Evolutionary conservation across 2,113 vertebrate genomes (phyloP), one percentile per base, ranked within the genome.

Genomic region (Chiloscyllium plagiosum): DNA sequence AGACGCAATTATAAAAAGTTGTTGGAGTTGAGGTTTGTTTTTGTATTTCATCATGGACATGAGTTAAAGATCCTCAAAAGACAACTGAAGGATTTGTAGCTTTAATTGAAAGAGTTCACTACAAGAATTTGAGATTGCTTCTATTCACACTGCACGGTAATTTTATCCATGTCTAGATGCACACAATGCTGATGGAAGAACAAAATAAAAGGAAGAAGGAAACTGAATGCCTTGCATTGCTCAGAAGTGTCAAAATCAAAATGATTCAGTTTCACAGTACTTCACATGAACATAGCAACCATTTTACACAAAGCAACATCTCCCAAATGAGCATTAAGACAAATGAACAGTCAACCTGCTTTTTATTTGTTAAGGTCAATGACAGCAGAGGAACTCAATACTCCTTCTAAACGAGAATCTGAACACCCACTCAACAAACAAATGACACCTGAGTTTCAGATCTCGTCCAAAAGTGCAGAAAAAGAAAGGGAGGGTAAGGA

Each of bases 1-100:
- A 69, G 37, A 50, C 4, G 92, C 96, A 29, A 96, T 47, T 13
- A 86, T 19, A 95, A 66, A 12, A 19, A 47, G 42, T 68, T 17
- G 19, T 61, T 2, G 47, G 24, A 80, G 15, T 42, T 0, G 86
- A 89, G 22, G 24, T 12, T 10, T 90, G 37, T 87, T 33, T 52
- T 61, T 42, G 26, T 56, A 61, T 26, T 50, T 87, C 50, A 12
- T 20, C 76, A 3, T 90, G 26, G 26, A 56, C 29, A 61, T 6
- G 12, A 61, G 87, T 90, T 17, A 61, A 56, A 61, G 29, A 12
- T 15, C 50, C 50, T 56, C 52, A 29, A 61, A 29, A 29, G 29
- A 61, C 52, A 90, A 90, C 87, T 1, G 61, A 26, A 61, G 26
- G 52, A 12, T 26, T 89, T 65, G 87, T 90, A 19, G 52, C 26